Percentiles rank a stretch among this genome's conserved stretches.
Conservation (phyloP, 2,113 vertebrate genomes). For the Lagenorhynchus albirostris region DNA sequence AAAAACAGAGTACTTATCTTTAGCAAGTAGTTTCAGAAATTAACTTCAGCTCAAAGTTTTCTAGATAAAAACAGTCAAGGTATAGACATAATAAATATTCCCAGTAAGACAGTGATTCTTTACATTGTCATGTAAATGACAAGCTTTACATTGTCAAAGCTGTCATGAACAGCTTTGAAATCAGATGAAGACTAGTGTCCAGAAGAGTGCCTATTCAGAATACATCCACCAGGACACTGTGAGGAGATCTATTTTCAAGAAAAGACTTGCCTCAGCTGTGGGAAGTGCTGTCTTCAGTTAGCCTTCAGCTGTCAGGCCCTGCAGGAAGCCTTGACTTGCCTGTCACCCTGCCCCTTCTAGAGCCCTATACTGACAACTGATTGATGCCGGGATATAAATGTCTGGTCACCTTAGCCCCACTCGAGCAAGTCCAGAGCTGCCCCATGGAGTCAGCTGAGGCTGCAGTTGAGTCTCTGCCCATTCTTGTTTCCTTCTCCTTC, state of each 20-base stretch:
- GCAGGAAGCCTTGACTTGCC: background rate
- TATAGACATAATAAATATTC: background rate
- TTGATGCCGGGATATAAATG: fast-evolving
- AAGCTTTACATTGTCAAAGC: too few relatives aligned
- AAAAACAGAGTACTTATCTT: background rate
- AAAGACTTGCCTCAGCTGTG: background rate
- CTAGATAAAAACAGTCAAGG: background rate
- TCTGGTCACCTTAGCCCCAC: background rate
- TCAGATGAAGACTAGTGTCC: background rate
- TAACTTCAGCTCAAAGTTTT: background rate
- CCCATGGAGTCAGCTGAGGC: background rate
- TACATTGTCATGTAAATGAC: background rate
- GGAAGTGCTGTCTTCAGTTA: background rate
- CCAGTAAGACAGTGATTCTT: background rate
- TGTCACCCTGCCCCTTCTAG: background rate
- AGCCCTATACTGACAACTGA: background rate
- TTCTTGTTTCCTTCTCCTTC: background rate
- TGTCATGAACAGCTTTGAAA: background rate
- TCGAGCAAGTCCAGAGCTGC: background rate
- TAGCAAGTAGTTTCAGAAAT: background rate
- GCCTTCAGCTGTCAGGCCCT: background rate
- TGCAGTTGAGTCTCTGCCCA: background rate
- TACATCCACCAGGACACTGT: background rate
- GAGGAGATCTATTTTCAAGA: background rate
- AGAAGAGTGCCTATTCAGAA: background rate